Conservation (phyloP, 2,113 vertebrate species). For the Toxotes chatareus region DNA sequence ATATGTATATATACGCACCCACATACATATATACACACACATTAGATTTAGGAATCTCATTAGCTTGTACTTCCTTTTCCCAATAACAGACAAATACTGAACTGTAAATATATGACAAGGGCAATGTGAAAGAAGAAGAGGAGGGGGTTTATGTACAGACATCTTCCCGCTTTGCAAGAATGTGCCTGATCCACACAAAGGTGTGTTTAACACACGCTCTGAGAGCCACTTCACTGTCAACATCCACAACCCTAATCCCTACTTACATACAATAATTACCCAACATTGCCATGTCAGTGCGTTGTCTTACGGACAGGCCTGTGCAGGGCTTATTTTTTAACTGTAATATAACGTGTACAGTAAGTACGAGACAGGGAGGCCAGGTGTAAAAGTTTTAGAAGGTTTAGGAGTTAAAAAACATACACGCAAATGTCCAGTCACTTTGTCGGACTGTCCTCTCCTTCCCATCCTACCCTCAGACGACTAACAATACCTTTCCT, state of each 20-base stretch:
- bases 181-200: slow-evolving; percentile 73
- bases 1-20: no score
- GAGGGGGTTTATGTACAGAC: slow-evolving; percentile 29
- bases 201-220: slow-evolving; percentile 65
- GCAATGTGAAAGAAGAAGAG: neutral
- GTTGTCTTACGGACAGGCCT: slow-evolving; percentile 54
- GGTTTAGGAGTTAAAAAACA: slow-evolving; percentile 8
- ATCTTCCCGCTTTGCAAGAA: slow-evolving; percentile 55
- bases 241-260: slow-evolving; percentile 77
- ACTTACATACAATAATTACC: slow-evolving; percentile 80
- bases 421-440: slow-evolving; percentile 21
- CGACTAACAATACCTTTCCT: slow-evolving; percentile 52
- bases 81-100: slow-evolving; percentile 36
- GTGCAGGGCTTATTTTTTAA: slow-evolving; percentile 14
- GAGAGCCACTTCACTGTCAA: slow-evolving; percentile 81
- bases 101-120: slow-evolving; percentile 45
- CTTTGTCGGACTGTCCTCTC: slow-evolving; percentile 7
- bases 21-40: neutral
- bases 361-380: neutral
- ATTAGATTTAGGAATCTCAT: slow-evolving; percentile 71
- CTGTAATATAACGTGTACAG: slow-evolving; percentile 15
- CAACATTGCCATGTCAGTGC: slow-evolving; percentile 55
- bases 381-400: slow-evolving; percentile 23
- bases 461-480: slow-evolving; percentile 46
- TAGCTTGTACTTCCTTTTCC: slow-evolving; percentile 54